Conservation (phyloP, 2,113 vertebrate species). For the Hemiscyllium ocellatum region DNA sequence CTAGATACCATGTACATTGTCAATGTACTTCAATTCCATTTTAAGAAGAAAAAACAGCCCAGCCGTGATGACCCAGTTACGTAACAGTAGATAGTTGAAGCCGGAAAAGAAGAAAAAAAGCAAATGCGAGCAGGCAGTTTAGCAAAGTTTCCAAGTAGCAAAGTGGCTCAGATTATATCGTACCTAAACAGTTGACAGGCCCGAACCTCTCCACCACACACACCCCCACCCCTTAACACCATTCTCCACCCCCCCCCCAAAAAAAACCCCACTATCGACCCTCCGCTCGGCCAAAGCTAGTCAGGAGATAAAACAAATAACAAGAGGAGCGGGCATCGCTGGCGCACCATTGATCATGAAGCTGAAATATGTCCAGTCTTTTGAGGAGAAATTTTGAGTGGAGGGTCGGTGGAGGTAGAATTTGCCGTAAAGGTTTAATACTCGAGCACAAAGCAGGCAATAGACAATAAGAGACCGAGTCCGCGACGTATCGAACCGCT, state of each 20-base stretch:
- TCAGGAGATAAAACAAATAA: neutral
- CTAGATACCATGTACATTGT: too few relatives aligned
- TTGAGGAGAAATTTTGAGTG: neutral
- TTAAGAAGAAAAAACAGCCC: too few relatives aligned
- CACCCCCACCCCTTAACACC: neutral
- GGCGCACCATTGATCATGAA: neutral
- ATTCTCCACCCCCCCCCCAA: neutral
- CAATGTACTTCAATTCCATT: neutral
- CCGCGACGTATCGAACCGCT: conserved; percentile 43
- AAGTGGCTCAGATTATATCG: conserved; percentile 4
- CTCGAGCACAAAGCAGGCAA: conserved; percentile 40
- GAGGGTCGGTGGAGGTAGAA: too few relatives aligned
- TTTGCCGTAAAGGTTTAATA: neutral
- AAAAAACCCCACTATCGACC: neutral
- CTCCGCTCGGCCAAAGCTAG: neutral
- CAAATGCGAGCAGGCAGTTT: neutral
- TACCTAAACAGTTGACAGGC: neutral
- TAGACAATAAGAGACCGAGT: neutral
- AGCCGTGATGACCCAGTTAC: neutral
- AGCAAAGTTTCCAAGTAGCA: neutral
- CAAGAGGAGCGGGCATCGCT: neutral
- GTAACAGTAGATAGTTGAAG: neutral
- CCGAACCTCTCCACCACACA: neutral
- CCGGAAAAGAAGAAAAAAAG: neutral
- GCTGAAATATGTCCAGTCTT: neutral